phyloP scores from a whole-genome alignment of 2,888 invertebrate species.

The Orthonevra nobilis region DNA sequence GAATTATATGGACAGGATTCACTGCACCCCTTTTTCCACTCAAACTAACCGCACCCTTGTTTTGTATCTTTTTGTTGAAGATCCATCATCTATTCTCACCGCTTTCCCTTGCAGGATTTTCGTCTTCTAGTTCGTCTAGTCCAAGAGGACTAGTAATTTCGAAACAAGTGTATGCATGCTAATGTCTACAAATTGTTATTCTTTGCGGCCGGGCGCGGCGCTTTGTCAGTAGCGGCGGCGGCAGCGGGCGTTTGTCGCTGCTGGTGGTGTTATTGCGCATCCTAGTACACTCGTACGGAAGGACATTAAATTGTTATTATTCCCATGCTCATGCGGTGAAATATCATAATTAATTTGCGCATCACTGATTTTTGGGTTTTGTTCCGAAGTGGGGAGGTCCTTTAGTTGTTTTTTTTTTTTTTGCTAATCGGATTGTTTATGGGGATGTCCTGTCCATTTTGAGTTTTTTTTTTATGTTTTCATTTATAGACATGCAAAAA shows the following conservation, averaged over 20 bases:
- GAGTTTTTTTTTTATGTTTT: constrained; percentile 24
- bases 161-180: constrained; percentile 30
- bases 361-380: constrained; percentile 36
- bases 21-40: constrained; percentile 54
- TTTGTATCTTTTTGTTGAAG: constrained; percentile 33
- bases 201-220: constrained; percentile 2
- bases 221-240: constrained; percentile 1
- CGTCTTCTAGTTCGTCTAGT: neutral
- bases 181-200: constrained; percentile 42
- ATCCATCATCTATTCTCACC: constrained; percentile 21
- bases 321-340: constrained; percentile 38
- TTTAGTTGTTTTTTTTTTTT: too few species aligned
- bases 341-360: constrained; percentile 58
- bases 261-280: constrained; percentile 26
- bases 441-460: constrained; percentile 17
- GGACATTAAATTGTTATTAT: constrained; percentile 37
- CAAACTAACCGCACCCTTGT: constrained; percentile 64
- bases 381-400: constrained; percentile 4
- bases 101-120: neutral
- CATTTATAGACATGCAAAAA: neutral
- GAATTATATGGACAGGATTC: constrained; percentile 13
- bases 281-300: too few species aligned
- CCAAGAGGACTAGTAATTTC: constrained; percentile 20
- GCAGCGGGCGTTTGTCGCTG: constrained; percentile 24
- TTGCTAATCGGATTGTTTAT: constrained; percentile 48